phyloP scores from a whole-genome alignment of 2,113 vertebrate genomes.

The Lanius ludovicianus region DNA sequence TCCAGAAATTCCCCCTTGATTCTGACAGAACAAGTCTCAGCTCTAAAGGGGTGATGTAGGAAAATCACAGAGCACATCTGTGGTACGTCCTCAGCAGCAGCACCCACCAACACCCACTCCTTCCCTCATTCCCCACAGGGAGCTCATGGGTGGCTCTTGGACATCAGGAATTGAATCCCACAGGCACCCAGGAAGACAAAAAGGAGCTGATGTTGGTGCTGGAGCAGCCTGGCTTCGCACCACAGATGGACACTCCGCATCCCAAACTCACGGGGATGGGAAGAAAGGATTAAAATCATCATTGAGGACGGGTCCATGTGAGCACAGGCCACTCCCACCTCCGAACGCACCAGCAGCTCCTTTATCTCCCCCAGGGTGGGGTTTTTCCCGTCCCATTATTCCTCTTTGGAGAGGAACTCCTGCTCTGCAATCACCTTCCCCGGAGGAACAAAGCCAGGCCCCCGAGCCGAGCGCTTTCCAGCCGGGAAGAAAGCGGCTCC shows the following conservation, averaged over 20 bases:
- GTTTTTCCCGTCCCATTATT: not conserved
- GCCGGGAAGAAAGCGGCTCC: not conserved
- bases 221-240: not conserved
- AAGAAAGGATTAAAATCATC: not conserved
- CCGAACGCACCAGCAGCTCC: not conserved
- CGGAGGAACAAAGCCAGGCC: not conserved
- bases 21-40: not conserved
- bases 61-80: fast-evolving
- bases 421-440: not conserved
- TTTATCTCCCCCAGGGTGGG: not conserved
- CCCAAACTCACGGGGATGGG: not conserved
- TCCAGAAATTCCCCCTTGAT: not conserved
- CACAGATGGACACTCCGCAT: not conserved
- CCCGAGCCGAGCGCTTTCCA: not conserved
- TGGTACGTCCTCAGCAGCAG: not conserved
- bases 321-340: not conserved
- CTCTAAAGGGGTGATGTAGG: fast-evolving
- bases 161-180: not conserved
- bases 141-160: not conserved
- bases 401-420: not conserved
- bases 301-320: fast-evolving
- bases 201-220: not conserved
- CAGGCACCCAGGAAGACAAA: not conserved
- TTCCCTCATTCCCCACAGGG: not conserved
- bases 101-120: not conserved